phyloP scores from a whole-genome alignment of 2,797 vertebrate genomes.

The Acipenser oxyrinchus region DNA sequence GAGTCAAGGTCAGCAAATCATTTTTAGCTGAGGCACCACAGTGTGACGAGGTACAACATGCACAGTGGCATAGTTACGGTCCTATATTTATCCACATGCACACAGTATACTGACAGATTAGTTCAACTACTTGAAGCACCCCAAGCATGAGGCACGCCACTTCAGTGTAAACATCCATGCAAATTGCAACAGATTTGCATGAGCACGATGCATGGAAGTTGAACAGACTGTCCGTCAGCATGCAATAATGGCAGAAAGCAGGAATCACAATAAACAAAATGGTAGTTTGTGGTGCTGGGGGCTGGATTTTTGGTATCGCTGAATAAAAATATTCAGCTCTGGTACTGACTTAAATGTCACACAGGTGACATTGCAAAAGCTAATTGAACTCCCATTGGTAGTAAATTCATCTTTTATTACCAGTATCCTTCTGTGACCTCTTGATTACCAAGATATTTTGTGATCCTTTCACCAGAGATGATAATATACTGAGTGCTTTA shows the following conservation, averaged over 20 bases:
- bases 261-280: slow-evolving; percentile 19
- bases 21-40: slow-evolving; percentile 84
- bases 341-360: too few species aligned
- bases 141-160: slow-evolving; percentile 54
- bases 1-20: slow-evolving; percentile 75
- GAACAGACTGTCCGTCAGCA: background rate
- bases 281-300: slow-evolving; percentile 17
- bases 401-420: too few species aligned
- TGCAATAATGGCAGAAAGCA: slow-evolving; percentile 21
- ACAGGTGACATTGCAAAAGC: too few species aligned
- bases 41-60: slow-evolving; percentile 73
- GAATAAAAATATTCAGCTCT: too few species aligned
- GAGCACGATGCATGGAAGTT: slow-evolving; percentile 1
- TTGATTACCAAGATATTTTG: too few species aligned
- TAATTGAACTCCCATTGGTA: too few species aligned
- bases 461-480: too few species aligned
- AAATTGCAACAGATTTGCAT: background rate
- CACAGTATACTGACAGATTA: slow-evolving; percentile 83
- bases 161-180: slow-evolving; percentile 38
- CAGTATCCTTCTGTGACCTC: too few species aligned
- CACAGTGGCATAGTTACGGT: slow-evolving; percentile 61
- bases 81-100: slow-evolving; percentile 92
- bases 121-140: slow-evolving; percentile 57
- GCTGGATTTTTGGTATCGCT: background rate
- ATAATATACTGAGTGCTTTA: too few species aligned